Evolutionary conservation across 2,797 vertebrate genomes (phyloP).

Genomic region (Amphiprion clarkii): DNA sequence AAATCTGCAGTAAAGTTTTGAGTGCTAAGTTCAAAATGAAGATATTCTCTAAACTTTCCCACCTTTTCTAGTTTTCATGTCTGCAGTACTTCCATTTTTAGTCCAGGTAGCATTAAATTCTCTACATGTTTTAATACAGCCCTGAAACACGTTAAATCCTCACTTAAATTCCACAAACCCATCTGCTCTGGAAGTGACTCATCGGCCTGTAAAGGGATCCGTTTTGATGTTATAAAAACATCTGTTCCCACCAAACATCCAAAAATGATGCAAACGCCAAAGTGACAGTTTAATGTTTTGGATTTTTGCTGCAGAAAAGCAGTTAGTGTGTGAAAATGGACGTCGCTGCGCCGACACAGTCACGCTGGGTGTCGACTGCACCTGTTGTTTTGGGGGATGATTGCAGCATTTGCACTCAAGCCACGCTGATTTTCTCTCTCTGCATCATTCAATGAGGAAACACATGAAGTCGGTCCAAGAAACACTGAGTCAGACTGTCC

Average conservation of each 20-base stretch:
- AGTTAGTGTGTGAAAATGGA: slow-evolving; percentile 26
- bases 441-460: not conserved
- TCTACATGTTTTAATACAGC: not conserved
- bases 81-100: not conserved
- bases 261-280: slow-evolving; percentile 2
- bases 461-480: slow-evolving; percentile 46
- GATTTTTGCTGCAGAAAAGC: not conserved
- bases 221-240: slow-evolving; percentile 1
- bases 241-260: slow-evolving; percentile 27
- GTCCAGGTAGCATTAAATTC: not conserved
- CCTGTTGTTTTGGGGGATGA: slow-evolving; percentile 65
- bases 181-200: slow-evolving; percentile 23
- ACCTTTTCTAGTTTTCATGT: not conserved
- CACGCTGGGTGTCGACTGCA: slow-evolving; percentile 46
- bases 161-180: not conserved
- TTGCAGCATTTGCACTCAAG: not conserved
- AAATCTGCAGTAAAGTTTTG: too few relatives aligned
- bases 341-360: not conserved
- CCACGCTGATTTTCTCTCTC: not conserved
- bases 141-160: not conserved
- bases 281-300: slow-evolving; percentile 16
- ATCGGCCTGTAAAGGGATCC: not conserved
- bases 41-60: too few relatives aligned
- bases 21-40: too few relatives aligned
- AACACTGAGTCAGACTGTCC: slow-evolving; percentile 61